Base-by-base conservation (phyloP, 2,113 vertebrate species). In the Thymallus thymallus region DNA sequence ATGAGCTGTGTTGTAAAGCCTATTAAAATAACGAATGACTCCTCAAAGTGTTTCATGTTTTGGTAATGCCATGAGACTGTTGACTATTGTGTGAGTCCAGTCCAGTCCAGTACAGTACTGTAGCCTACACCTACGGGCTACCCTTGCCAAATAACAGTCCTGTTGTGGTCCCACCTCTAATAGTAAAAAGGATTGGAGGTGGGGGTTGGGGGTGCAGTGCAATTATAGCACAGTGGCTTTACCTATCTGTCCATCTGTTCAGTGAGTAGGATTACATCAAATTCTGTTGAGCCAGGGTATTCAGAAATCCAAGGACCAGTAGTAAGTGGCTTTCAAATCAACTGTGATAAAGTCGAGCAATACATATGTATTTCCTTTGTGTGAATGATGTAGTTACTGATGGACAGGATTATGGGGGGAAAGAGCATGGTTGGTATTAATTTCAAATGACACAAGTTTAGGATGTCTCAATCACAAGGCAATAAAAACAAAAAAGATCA, bases 191-290 rank as follows among this genome's bases (percentile, higher is more conserved):
- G 68, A 55, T 16, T 74, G 45, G 29, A 74, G 75, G 71, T 66
- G 75, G 30, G 30, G 30, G 32, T 1, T 6, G 35, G 9, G 77
- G 72, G 72, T 69, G 72, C 14, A 35, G 63, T 65, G 29, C 63
- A 65, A 65, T 65, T 65, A 65, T 65, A 65, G 63, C 63, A 20
- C 26, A 18, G 26, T 65, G 63, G 63, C 16, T 65, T 65, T 65
- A 65, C 63, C 72, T 73, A 80, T 77, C 75, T 72, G 78, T 75
- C 81, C 78, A 83, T 80, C 75, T 83, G 78, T 70, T 80, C 69
- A 14, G 75, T 72, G 64, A 80, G 75, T 72, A 69, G 75, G 75
- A 83, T 83, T 83, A 83, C 72, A 73, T 83, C 75, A 80, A 80
- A 77, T 60, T 75, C 65, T 61, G 32, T 77, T 80, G 72, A 80